Evolutionary conservation across 2,888 invertebrate species (phyloP), one percentile per base, ranked within the genome.

Genomic region (Dascillus cervinus): DNA sequence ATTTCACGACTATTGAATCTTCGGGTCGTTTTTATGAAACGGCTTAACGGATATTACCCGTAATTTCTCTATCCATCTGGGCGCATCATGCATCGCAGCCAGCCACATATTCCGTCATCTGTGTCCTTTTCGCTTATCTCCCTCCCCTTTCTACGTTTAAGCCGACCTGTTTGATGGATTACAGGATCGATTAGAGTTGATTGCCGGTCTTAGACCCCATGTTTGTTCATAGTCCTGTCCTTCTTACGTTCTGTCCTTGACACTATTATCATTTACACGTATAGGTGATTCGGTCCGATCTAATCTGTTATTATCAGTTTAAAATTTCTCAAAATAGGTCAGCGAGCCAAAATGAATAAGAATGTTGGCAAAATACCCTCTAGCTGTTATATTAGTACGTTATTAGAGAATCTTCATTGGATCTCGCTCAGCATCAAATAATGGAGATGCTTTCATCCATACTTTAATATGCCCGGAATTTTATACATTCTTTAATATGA

Each of bases 161-260:
- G n/a, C n/a, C n/a, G n/a, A n/a, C n/a, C n/a, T n/a, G n/a, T 55
- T 59, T 64, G 63, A 64, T 64, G 61, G 64, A 64, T 64, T 64
- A 64, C 60, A 50, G 52, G 57, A 62, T 64, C 63, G 63, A 64
- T 64, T 64, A 64, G 59, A 60, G 52, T 53, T 60, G 64, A 64
- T 64, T 62, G 60, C 58, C 52, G 47, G 43, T 43, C 41, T 42
- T 47, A 39, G 47, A 45, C 54, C 39, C 54, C 48, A 34, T 39
- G 34, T 39, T 39, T 39, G 39, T 39, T 32, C 26, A 21, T 13
- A 6, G 17, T 8, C 17, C 17, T 17, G 17, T 17, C 8, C 17
- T 4, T 17, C 17, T 17, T 17, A 8, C 17, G 8, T 8, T 8
- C 8, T 17, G 8, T 8, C 17, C 17, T 17, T 17, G 17, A 17